Evolutionary conservation across 2,888 invertebrate genomes (phyloP).

Genomic region (Hirtodrosophila trivittata): DNA sequence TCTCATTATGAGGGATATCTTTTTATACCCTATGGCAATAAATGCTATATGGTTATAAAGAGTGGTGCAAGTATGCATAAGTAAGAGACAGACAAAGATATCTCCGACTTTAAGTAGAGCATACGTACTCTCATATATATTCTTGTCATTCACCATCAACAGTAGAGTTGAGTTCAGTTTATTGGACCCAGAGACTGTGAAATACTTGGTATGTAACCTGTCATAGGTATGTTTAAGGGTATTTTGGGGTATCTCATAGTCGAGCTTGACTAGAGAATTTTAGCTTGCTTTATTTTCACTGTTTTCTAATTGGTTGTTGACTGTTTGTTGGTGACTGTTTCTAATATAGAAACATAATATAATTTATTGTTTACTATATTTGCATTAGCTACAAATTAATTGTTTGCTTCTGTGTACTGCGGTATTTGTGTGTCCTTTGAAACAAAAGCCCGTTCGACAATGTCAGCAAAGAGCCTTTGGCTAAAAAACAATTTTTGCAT

Average conservation of each 20-base stretch:
- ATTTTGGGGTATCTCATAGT: no score
- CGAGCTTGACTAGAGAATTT: no score
- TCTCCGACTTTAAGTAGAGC: no score
- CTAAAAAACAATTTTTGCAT: slow-evolving; percentile 29
- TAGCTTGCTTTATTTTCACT: neutral
- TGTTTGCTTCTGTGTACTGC: slow-evolving; percentile 6
- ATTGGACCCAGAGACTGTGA: no score
- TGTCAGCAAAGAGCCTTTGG: slow-evolving; percentile 22
- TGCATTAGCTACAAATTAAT: slow-evolving; percentile 37
- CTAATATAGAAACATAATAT: neutral
- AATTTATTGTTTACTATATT: slow-evolving; percentile 43
- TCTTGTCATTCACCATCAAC: no score
- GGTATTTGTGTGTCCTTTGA: slow-evolving; percentile 15
- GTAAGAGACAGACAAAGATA: no score
- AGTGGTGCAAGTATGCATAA: neutral
- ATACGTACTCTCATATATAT: no score
- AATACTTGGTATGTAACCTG: no score
- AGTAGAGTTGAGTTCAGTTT: no score
- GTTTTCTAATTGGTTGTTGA: neutral
- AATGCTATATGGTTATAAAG: neutral
- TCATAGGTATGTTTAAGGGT: no score
- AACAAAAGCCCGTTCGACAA: slow-evolving; percentile 16
- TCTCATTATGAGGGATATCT: slow-evolving; percentile 32
- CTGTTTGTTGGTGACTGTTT: slow-evolving; percentile 12
- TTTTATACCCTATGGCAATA: neutral